phyloP scores from a whole-genome alignment of 2,888 invertebrate species.

The Calameuta pallipes region DNA sequence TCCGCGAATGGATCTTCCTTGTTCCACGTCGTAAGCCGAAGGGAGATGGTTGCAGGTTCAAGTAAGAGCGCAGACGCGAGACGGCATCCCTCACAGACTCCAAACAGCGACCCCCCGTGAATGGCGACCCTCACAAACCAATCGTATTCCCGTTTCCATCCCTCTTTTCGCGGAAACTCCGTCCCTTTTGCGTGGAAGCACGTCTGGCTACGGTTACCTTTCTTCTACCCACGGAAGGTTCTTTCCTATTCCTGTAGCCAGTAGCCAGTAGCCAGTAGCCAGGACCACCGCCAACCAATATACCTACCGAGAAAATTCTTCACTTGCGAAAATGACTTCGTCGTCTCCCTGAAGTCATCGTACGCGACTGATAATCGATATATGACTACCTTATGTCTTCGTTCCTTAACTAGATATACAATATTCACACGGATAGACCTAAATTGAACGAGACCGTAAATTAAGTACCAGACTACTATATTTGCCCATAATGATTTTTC shows the following conservation, averaged over 20 bases:
- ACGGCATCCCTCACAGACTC: conserved; percentile 54
- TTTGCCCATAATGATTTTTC: neutral
- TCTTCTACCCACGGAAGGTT: conserved; percentile 17
- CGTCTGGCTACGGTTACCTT: conserved; percentile 2
- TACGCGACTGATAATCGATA: neutral
- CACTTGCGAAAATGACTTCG: neutral
- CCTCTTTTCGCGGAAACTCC: conserved; percentile 57
- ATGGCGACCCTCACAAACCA: conserved; percentile 66
- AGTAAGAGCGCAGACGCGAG: conserved; percentile 59
- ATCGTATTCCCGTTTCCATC: conserved; percentile 67
- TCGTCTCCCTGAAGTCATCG: neutral
- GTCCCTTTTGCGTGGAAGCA: conserved; percentile 13
- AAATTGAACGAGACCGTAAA: neutral
- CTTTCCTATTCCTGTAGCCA: neutral
- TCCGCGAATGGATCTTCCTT: conserved; percentile 10
- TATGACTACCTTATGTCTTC: neutral
- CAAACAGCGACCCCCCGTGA: conserved; percentile 59
- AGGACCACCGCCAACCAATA: too few species aligned
- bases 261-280: neutral
- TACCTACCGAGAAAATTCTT: neutral
- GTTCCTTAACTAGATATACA: neutral
- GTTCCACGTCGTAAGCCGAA: conserved; percentile 34
- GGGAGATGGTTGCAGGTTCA: conserved; percentile 49
- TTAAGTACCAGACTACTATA: neutral
- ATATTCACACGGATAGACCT: neutral